phyloP scores from a whole-genome alignment of 2,797 vertebrate genomes.

The Onychomys arenicola region DNA sequence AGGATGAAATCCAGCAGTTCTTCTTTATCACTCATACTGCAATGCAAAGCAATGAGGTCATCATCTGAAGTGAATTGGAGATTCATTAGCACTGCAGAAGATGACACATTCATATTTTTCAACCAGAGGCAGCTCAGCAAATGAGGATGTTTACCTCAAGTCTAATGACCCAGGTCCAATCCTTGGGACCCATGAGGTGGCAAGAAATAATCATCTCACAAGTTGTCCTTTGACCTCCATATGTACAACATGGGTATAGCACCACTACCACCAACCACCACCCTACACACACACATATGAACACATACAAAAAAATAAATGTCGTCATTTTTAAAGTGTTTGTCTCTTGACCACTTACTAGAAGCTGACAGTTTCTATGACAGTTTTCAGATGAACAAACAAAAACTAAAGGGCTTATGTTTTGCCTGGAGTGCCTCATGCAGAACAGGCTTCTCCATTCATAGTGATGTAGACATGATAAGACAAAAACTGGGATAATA shows the following conservation, averaged over 20 bases:
- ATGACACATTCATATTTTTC: background rate
- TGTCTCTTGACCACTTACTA: background rate
- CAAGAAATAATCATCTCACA: background rate
- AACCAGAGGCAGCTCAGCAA: background rate
- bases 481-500: background rate
- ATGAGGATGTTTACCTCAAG: background rate
- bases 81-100: background rate
- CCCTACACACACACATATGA: too few relatives aligned
- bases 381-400: background rate
- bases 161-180: background rate
- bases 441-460: background rate
- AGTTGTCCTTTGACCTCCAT: background rate
- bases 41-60: too few relatives aligned
- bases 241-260: background rate
- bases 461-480: background rate
- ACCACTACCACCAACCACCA: too few relatives aligned
- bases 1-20: background rate
- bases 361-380: background rate
- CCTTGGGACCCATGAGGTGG: background rate
- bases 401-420: background rate
- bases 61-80: background rate
- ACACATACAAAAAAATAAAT: background rate
- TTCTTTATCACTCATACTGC: background rate
- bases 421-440: background rate
- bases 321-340: background rate